Percentiles rank a stretch among this genome's conserved stretches.
These are phyloP conservation scores for Amniataba percoides DNA, from an alignment of 2,797 vertebrate species.

Conservation along the genomic window DNA sequence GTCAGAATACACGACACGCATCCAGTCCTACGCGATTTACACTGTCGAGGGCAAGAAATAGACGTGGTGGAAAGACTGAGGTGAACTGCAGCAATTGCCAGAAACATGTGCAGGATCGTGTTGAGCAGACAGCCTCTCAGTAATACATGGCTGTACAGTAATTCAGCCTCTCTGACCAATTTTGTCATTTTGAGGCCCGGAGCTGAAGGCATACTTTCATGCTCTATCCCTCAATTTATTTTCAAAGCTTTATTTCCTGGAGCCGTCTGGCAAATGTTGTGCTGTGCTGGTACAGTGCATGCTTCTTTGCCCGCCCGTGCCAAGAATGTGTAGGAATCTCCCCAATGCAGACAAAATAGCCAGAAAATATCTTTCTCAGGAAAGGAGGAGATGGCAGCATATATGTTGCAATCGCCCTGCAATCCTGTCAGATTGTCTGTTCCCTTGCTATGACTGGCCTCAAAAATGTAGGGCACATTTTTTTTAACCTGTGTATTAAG, in stretches of 20 bases:
- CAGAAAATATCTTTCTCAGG: slow-evolving; percentile 52
- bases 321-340: slow-evolving; percentile 72
- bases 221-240: slow-evolving; percentile 67
- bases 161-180: slow-evolving; percentile 66
- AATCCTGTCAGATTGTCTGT: slow-evolving; percentile 23
- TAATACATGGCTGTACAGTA: slow-evolving; percentile 48
- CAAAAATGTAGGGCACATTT: not conserved
- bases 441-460: not conserved
- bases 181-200: slow-evolving; percentile 64
- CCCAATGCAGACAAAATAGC: slow-evolving; percentile 36
- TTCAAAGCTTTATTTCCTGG: slow-evolving; percentile 73
- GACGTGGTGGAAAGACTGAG: slow-evolving; percentile 46
- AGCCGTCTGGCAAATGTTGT: slow-evolving; percentile 57
- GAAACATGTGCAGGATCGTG: slow-evolving; percentile 53
- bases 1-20: slow-evolving; percentile 36
- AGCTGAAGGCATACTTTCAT: slow-evolving; percentile 71
- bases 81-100: slow-evolving; percentile 49
- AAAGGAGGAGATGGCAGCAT: slow-evolving; percentile 34
- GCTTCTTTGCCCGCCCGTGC: slow-evolving; percentile 50
- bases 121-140: slow-evolving; percentile 53
- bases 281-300: slow-evolving; percentile 57
- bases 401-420: slow-evolving; percentile 17
- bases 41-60: slow-evolving; percentile 30
- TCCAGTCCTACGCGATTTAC: slow-evolving; percentile 34
- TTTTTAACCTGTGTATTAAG: slow-evolving; percentile 18